A percentile compares a stretch with the other conserved stretches of the same genome.
phyloP scores from a whole-genome alignment of 2,797 vertebrate species.

The Morus bassanus region DNA sequence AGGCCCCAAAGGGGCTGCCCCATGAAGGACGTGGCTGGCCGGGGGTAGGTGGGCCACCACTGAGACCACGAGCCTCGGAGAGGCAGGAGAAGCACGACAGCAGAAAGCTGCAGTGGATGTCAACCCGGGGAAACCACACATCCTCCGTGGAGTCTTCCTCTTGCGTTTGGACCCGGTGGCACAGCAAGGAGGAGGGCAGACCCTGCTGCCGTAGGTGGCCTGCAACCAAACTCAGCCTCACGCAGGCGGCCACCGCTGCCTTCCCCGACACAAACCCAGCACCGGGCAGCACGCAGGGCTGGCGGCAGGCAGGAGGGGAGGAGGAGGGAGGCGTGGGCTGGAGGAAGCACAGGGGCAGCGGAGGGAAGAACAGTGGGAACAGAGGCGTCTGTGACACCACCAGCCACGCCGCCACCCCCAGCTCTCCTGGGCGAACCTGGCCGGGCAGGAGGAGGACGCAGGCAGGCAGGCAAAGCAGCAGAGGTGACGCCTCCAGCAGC shows the following conservation, averaged over 20 bases:
- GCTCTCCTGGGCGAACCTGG: rapidly evolving
- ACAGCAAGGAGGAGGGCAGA: not conserved
- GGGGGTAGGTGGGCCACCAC: not conserved
- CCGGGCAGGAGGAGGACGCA: not conserved
- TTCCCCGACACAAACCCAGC: not conserved
- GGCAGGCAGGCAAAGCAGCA: not conserved
- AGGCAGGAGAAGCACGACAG: not conserved
- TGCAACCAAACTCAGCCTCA: not conserved
- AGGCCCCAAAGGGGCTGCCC: not conserved
- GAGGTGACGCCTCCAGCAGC: not conserved
- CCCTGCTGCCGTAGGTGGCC: no score
- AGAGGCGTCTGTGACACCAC: not conserved
- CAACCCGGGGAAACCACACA: not conserved
- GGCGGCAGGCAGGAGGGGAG: rapidly evolving
- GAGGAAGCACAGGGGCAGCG: rapidly evolving
- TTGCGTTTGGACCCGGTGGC: not conserved
- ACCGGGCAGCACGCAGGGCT: rapidly evolving
- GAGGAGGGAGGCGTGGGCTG: rapidly evolving
- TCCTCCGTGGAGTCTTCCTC: not conserved
- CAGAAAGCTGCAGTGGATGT: not conserved
- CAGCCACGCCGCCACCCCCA: not conserved
- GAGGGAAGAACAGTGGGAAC: not conserved
- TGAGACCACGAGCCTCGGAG: not conserved
- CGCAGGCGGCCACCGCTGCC: rapidly evolving
- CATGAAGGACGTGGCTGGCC: not conserved